Evolutionary conservation across 2,888 invertebrate species (phyloP).

Genomic region (Helobdella robusta): DNA sequence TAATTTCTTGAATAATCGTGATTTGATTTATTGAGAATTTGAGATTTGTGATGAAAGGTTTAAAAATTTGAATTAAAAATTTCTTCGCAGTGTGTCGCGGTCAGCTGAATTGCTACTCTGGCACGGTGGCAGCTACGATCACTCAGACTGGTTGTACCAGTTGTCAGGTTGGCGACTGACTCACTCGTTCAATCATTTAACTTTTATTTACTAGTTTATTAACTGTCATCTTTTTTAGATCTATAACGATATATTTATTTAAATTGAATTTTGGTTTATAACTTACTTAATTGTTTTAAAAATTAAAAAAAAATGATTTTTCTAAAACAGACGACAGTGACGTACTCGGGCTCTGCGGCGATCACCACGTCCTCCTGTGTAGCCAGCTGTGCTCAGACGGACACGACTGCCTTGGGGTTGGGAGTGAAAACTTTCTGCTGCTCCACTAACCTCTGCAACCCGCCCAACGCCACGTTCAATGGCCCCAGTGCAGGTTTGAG

Average conservation of each 20-base stretch:
- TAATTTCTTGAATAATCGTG: too few relatives aligned
- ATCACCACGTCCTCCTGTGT: neutral
- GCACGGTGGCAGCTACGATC: neutral
- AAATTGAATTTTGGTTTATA: neutral
- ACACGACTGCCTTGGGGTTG: neutral
- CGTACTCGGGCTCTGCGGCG: neutral
- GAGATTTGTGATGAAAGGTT: too few relatives aligned
- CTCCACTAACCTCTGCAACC: neutral
- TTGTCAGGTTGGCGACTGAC: neutral
- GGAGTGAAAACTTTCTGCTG: neutral
- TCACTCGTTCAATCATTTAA: too few relatives aligned
- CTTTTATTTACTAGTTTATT: too few relatives aligned
- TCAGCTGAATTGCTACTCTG: neutral
- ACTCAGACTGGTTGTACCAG: neutral
- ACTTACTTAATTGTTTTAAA: neutral
- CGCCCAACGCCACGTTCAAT: neutral
- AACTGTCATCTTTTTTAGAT: too few relatives aligned
- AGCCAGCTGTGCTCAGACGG: neutral
- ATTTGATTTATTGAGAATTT: too few relatives aligned
- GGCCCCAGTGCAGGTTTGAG: neutral
- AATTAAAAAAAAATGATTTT: neutral
- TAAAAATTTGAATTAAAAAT: too few relatives aligned
- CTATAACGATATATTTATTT: neutral
- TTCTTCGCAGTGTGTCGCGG: too few relatives aligned
- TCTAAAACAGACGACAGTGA: neutral